phyloP scores from a whole-genome alignment of 1,140 invertebrate species.

The Elysia chlorotica region DNA sequence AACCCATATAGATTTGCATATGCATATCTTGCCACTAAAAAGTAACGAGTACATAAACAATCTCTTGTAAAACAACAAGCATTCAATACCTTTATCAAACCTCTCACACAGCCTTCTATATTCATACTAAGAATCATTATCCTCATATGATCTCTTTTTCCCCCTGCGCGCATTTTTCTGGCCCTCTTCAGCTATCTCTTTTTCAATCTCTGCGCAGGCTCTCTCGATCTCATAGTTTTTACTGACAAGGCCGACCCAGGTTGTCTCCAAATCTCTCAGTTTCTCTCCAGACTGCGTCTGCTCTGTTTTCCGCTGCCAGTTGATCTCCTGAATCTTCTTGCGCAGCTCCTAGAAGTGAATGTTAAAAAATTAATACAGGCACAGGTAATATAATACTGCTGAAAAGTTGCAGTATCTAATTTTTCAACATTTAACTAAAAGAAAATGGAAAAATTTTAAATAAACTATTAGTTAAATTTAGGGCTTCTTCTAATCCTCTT shows the following conservation, averaged over 20 bases:
- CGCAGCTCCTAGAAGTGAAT: slow-evolving; percentile 60
- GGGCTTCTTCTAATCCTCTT: too few relatives aligned
- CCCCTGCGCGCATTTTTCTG: slow-evolving; percentile 26
- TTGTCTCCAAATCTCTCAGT: slow-evolving; percentile 56
- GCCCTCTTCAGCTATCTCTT: slow-evolving; percentile 58
- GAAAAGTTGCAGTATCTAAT: too few relatives aligned
- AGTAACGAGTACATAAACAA: too few relatives aligned
- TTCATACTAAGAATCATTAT: slow-evolving; percentile 25
- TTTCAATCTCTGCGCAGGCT: slow-evolving; percentile 67
- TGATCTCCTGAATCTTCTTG: slow-evolving; percentile 89
- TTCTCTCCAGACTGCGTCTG: slow-evolving; percentile 83
- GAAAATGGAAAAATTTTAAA: too few relatives aligned
- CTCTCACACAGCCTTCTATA: too few relatives aligned
- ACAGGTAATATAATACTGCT: too few relatives aligned
- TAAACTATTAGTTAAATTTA: too few relatives aligned
- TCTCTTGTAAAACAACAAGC: too few relatives aligned
- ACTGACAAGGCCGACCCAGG: slow-evolving; percentile 91
- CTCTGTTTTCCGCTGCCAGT: slow-evolving; percentile 90
- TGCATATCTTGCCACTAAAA: too few relatives aligned
- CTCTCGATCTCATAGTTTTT: slow-evolving; percentile 90
- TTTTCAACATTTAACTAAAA: too few relatives aligned
- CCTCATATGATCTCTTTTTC: slow-evolving; percentile 17
- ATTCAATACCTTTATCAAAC: too few relatives aligned
- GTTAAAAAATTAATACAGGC: neutral
- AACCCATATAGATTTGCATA: too few relatives aligned